Conservation (phyloP, 2,797 vertebrate species). For the Enteromius anoplus region DNA sequence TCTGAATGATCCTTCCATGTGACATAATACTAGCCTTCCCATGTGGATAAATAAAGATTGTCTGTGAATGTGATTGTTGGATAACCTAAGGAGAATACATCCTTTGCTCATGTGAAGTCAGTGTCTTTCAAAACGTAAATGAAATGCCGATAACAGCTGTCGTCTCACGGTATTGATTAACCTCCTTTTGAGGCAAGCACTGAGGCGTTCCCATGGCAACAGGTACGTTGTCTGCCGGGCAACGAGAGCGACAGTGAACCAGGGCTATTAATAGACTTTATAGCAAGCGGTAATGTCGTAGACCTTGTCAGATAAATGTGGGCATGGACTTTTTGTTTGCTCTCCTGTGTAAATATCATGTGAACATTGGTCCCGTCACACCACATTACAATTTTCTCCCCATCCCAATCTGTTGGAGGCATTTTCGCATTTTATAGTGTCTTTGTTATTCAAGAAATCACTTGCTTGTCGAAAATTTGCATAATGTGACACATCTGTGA, state of each 20-base stretch:
- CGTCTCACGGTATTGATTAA: conserved; percentile 69
- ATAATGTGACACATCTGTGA: conserved; percentile 38
- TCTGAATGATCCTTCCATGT: not conserved
- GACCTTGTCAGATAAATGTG: conserved; percentile 64
- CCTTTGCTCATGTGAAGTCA: conserved; percentile 7
- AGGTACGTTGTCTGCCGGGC: conserved; percentile 72
- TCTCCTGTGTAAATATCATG: conserved; percentile 51
- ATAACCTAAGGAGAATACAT: not conserved
- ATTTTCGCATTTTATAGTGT: conserved; percentile 16
- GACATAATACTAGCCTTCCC: not conserved
- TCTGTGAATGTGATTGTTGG: not conserved
- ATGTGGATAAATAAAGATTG: not conserved
- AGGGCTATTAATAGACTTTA: conserved; percentile 79
- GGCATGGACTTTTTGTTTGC: conserved; percentile 61
- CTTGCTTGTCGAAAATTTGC: not conserved
- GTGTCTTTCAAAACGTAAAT: conserved; percentile 46
- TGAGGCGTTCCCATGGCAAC: conserved; percentile 78
- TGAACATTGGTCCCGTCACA: conserved; percentile 17
- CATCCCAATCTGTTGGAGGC: not conserved
- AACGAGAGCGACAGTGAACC: conserved; percentile 57
- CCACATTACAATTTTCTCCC: not conserved
- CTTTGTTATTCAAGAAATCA: conserved; percentile 31
- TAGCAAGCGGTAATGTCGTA: conserved; percentile 64
- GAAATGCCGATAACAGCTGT: conserved; percentile 50
- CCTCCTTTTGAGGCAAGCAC: conserved; percentile 64